These are phyloP conservation scores for Labroides dimidiatus DNA, from an alignment of 2,797 vertebrate species.

Conservation along the genomic window DNA sequence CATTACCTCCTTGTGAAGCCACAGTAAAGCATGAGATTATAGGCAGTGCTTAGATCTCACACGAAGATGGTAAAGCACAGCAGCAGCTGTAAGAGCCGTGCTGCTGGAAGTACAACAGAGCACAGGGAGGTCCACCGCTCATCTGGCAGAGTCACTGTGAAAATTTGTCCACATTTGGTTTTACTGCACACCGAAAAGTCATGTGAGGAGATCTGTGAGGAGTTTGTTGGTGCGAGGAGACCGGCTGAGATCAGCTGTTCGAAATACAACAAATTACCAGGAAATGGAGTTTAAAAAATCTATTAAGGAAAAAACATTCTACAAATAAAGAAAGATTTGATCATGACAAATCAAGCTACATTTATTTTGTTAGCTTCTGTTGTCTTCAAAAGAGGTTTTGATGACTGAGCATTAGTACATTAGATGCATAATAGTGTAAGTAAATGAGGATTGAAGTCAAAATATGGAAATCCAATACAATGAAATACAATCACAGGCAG, in stretches of 20 bases:
- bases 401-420: too few species aligned
- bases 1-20: slow-evolving; percentile 64
- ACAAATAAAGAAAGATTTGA: background rate
- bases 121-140: slow-evolving; percentile 57
- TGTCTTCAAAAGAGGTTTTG: too few species aligned
- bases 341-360: background rate
- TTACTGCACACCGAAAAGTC: slow-evolving; percentile 18
- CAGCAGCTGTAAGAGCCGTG: slow-evolving; percentile 29
- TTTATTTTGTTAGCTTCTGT: too few species aligned
- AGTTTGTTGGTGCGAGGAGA: background rate
- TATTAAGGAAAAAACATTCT: too few species aligned
- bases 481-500: too few species aligned
- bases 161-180: slow-evolving; percentile 35
- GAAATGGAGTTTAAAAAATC: background rate
- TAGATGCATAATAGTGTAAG: too few species aligned
- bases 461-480: too few species aligned
- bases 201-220: slow-evolving; percentile 8
- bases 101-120: slow-evolving; percentile 37
- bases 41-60: slow-evolving; percentile 72
- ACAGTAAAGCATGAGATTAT: slow-evolving; percentile 67
- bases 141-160: slow-evolving; percentile 14
- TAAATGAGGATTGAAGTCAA: too few species aligned
- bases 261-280: background rate
- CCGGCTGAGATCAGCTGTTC: background rate
- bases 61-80: slow-evolving; percentile 63